These are phyloP conservation scores for Eupsittula cactorum DNA, from an alignment of 2,113 vertebrate species.

Conservation along the genomic window DNA sequence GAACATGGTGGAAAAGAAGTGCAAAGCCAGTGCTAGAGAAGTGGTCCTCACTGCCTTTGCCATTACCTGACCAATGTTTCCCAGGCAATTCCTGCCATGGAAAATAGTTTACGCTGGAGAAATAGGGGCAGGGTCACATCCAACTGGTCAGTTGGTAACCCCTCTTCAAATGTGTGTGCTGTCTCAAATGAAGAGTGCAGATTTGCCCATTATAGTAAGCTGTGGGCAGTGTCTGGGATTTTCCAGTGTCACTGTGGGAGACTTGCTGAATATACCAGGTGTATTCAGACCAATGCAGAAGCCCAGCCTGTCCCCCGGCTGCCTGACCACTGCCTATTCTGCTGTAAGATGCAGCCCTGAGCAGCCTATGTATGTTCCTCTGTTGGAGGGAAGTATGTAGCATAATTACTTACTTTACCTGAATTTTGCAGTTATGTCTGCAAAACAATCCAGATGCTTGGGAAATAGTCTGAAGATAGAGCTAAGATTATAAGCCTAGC, in stretches of 20 bases:
- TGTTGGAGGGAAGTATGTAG: neutral
- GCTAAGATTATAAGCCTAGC: neutral
- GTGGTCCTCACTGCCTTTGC: neutral
- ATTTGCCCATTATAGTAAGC: neutral
- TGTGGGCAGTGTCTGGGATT: neutral
- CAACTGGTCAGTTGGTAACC: neutral
- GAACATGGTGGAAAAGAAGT: neutral
- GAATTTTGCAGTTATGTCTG: neutral
- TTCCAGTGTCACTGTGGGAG: neutral
- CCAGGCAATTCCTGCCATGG: neutral
- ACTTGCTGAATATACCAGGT: neutral
- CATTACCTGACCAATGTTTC: neutral
- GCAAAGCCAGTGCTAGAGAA: neutral
- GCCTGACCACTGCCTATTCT: neutral
- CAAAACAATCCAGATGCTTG: neutral
- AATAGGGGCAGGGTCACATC: neutral
- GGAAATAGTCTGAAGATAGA: neutral
- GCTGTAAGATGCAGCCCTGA: neutral
- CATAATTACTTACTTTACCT: neutral
- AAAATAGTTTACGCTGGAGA: neutral
- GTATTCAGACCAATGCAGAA: neutral
- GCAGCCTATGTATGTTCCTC: neutral
- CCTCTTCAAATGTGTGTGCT: neutral
- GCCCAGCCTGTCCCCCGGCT: neutral
- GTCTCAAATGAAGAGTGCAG: neutral